Conservation (phyloP, 2,888 invertebrate species). For the Cremastinae sp. region DNA sequence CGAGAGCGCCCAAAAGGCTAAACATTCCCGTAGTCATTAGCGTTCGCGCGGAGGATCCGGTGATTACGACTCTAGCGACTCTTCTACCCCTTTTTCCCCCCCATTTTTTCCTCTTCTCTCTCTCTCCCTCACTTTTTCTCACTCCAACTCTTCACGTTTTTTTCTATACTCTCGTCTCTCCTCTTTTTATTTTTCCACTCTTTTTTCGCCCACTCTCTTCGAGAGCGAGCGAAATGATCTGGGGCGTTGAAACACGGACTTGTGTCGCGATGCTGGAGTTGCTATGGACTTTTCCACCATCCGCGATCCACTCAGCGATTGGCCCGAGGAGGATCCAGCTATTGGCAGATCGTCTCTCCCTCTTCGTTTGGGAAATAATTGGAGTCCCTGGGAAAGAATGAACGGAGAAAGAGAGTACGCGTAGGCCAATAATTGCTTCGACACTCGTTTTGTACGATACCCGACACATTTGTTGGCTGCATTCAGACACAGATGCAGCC, state of each 20-base stretch:
- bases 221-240: constrained; percentile 50
- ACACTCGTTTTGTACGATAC: not conserved
- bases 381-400: not conserved
- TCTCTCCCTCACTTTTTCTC: constrained; percentile 22
- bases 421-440: constrained; percentile 23
- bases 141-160: constrained; percentile 15
- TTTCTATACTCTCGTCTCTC: constrained; percentile 24
- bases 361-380: not conserved
- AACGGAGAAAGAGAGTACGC: not conserved
- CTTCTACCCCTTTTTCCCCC: constrained; percentile 19
- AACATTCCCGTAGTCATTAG: constrained; percentile 58
- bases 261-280: constrained; percentile 31
- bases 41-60: constrained; percentile 54
- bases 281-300: constrained; percentile 39
- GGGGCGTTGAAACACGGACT: constrained; percentile 50
- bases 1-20: constrained; percentile 44
- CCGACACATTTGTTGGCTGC: constrained; percentile 4
- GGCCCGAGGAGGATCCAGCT: not conserved
- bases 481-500: constrained; percentile 35
- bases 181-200: constrained; percentile 15
- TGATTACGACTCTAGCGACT: constrained; percentile 54
- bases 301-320: not conserved
- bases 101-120: constrained; percentile 8
- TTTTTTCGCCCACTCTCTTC: constrained; percentile 46
- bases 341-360: constrained; percentile 3